Conservation (phyloP, 2,888 invertebrate genomes). For the Spialia ferax region DNA sequence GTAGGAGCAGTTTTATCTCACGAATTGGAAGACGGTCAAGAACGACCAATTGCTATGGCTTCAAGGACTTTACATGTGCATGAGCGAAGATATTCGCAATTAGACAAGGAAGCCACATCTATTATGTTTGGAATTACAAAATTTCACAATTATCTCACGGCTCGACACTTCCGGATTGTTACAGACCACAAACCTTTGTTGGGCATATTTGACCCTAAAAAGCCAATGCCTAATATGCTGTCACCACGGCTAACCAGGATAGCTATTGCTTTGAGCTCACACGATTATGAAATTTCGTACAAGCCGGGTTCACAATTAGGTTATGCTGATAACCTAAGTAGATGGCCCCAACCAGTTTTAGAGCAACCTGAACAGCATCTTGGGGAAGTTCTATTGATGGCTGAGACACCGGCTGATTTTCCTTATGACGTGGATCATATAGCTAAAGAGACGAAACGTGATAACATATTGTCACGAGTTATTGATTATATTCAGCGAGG, state of each 20-base stretch:
- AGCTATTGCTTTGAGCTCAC: conserved; percentile 3
- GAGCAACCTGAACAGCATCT: conserved; percentile 2
- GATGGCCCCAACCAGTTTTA: conserved; percentile 1
- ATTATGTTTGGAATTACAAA: conserved; percentile 11
- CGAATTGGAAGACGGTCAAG: not conserved
- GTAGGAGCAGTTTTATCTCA: conserved; percentile 5
- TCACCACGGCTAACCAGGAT: conserved; percentile 7
- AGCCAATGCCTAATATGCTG: conserved; percentile 5
- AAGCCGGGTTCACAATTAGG: not conserved
- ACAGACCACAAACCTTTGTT: not conserved
- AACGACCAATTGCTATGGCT: conserved; percentile 6
- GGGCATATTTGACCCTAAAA: conserved; percentile 1
- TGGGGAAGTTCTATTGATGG: not conserved
- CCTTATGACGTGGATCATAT: conserved; percentile 4
- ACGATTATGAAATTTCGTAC: conserved; percentile 5
- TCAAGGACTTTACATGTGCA: conserved; percentile 6
- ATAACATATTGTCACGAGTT: not conserved
- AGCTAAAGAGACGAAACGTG: not conserved
- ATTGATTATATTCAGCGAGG: conserved; percentile 3
- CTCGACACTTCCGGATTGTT: not conserved
- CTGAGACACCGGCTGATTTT: not conserved
- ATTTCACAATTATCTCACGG: not conserved
- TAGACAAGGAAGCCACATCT: conserved; percentile 4
- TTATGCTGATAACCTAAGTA: not conserved
- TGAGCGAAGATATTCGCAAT: conserved; percentile 3